A percentile compares a stretch with the other conserved stretches of the same genome.
phyloP scores from a whole-genome alignment of 2,797 vertebrate species.

The Dermochelys coriacea region DNA sequence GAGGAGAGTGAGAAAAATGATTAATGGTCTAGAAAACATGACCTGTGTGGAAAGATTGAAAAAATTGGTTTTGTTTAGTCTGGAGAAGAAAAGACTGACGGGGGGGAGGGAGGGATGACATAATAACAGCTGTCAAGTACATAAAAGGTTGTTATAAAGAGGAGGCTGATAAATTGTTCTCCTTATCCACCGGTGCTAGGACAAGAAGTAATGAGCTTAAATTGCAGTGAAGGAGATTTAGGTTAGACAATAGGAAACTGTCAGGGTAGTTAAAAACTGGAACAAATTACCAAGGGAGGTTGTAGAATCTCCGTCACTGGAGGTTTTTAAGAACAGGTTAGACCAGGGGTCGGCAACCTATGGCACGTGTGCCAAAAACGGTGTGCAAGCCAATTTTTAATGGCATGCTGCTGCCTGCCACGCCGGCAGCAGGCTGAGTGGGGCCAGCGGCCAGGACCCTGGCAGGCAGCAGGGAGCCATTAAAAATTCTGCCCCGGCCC shows the following conservation, averaged over 20 bases:
- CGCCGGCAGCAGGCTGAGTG: too few relatives aligned
- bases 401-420: too few relatives aligned
- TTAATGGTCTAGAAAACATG: background rate
- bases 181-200: background rate
- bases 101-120: background rate
- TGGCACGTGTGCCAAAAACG: too few relatives aligned
- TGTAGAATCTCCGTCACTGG: background rate
- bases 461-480: too few relatives aligned
- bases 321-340: too few relatives aligned
- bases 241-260: background rate
- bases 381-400: too few relatives aligned
- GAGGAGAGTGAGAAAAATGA: background rate
- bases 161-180: background rate
- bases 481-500: too few relatives aligned
- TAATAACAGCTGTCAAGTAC: background rate
- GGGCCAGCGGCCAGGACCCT: too few relatives aligned
- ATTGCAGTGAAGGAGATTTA: background rate
- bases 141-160: background rate
- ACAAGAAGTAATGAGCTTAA: background rate
- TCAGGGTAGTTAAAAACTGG: background rate
- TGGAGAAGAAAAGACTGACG: background rate
- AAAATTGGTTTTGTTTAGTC: background rate
- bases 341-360: too few relatives aligned
- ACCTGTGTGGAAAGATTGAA: background rate
- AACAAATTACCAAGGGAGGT: background rate